Evolutionary conservation across 2,888 invertebrate genomes (phyloP), one percentile per base, ranked within the genome.

Genomic region (Peribatodes rhomboidaria): DNA sequence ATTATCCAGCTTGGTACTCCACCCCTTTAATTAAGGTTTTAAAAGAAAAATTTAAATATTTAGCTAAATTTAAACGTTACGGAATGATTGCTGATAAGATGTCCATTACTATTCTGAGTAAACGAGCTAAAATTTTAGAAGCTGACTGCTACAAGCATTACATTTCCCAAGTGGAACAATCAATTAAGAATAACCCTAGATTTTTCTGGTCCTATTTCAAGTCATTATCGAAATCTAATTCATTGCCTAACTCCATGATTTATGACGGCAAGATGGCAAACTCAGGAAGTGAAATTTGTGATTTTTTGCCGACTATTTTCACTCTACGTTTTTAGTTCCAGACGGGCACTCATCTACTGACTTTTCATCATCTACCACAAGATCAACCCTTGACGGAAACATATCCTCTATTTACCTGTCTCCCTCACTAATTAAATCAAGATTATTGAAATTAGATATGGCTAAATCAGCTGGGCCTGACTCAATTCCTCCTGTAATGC

Each of bases 151-250:
- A 39, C 13, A 39, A n/a, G 11, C 39, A 13, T 39, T 39, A 39
- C 3, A 39, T 39, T n/a, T 3, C 7, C 7, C 4, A n/a, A 9
- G 39, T 39, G 2, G 39, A 39, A 39, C 4, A 3, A 9, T 39
- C 39, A 6, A 10, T 39, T n/a, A 39, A 39, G n/a, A 11, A 39
- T 39, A 11, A 39, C 2, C 39, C 39, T 6, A 39, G n/a, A n/a
- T 39, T 13, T 39, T 39, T 39, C 11, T 39, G 39, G 39, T 39
- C 39, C 2, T n/a, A 39, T 39, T 39, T 39, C n/a, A 39, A 39
- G 11, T 39, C 39, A 9, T 8, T 39, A 39, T 39, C 39, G 2
- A 39, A 39, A 39, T 39, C 39, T 39, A 39, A 11, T 39, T 39
- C 39, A 3, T 3, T 39, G 7, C 39, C 39, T 8, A n/a, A 39